Percentiles rank a stretch among this genome's conserved stretches.
Conservation (phyloP, 2,888 invertebrate genomes). For the Diarsia rubi region DNA sequence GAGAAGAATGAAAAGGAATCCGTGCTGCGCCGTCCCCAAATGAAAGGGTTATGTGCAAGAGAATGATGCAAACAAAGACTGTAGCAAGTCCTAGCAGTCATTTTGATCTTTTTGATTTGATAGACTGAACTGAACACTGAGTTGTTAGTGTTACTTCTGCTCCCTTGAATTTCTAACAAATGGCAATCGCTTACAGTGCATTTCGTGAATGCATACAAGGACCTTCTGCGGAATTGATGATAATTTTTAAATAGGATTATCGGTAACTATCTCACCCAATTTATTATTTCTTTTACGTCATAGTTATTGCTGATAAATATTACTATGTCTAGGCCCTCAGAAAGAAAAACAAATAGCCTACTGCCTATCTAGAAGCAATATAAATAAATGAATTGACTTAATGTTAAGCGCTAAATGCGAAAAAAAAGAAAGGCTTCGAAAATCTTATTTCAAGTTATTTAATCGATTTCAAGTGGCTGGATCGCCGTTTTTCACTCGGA, state of each 20-base stretch:
- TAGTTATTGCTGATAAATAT: neutral
- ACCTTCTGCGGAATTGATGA: neutral
- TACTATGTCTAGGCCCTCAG: neutral
- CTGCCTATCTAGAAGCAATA: neutral
- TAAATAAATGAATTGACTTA: slow-evolving; percentile 7
- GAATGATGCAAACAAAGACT: neutral
- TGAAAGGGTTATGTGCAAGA: too few species aligned
- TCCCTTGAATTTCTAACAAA: neutral
- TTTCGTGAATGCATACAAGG: neutral
- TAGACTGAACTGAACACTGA: neutral
- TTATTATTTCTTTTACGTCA: neutral
- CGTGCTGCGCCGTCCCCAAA: too few species aligned
- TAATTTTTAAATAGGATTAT: neutral
- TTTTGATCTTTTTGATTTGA: neutral
- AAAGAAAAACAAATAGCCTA: neutral
- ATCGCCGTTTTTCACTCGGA: slow-evolving; percentile 82
- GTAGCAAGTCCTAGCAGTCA: neutral
- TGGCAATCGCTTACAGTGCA: neutral
- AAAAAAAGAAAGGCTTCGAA: slow-evolving; percentile 42
- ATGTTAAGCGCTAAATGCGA: slow-evolving; percentile 23
- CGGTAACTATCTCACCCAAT: neutral
- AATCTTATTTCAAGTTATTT: slow-evolving; percentile 78
- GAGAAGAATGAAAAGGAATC: too few species aligned
- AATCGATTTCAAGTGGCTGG: slow-evolving; percentile 74
- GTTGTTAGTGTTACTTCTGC: neutral